These are phyloP conservation scores for Nomada flava DNA, from an alignment of 2,888 invertebrate genomes.

Conservation along the genomic window DNA sequence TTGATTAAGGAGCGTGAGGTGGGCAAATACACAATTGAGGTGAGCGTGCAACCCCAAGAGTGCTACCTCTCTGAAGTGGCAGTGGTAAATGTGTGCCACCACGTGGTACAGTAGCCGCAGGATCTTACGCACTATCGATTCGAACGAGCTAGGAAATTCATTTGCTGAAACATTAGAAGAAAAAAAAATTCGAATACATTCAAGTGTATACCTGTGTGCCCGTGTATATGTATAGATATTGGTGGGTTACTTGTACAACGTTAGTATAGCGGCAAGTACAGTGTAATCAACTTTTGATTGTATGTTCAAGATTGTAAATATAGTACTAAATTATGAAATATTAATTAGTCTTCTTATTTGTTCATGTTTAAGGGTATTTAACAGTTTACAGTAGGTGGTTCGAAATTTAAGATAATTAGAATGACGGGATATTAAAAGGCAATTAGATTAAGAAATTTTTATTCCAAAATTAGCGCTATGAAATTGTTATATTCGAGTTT, in stretches of 20 bases:
- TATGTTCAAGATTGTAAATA: constrained; percentile 7
- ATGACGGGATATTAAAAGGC: too few relatives aligned
- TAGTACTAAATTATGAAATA: background rate
- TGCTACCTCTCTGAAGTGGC: constrained; percentile 98
- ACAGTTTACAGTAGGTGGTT: too few relatives aligned
- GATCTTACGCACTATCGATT: constrained; percentile 97
- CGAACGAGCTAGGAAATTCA: constrained; percentile 97
- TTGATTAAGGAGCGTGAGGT: constrained; percentile 93
- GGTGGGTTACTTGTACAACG: background rate
- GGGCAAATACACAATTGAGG: constrained; percentile 98
- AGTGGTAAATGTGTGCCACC: constrained; percentile 98
- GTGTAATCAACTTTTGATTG: background rate
- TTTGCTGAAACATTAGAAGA: constrained; percentile 88
- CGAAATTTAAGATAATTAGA: too few relatives aligned
- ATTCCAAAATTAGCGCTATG: too few relatives aligned
- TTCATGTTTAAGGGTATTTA: too few relatives aligned
- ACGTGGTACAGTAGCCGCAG: constrained; percentile 98
- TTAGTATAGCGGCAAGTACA: background rate
- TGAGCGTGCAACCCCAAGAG: constrained; percentile 97
- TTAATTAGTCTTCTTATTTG: too few relatives aligned
- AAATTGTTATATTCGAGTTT: too few relatives aligned
- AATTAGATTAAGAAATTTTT: too few relatives aligned
- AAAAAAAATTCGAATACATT: constrained; percentile 14
- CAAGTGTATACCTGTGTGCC: background rate
- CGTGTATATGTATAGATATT: background rate